A percentile compares a stretch with the other conserved stretches of the same genome.
Conservation (phyloP, 2,113 vertebrate genomes). For the Dryoscopus gambensis region DNA sequence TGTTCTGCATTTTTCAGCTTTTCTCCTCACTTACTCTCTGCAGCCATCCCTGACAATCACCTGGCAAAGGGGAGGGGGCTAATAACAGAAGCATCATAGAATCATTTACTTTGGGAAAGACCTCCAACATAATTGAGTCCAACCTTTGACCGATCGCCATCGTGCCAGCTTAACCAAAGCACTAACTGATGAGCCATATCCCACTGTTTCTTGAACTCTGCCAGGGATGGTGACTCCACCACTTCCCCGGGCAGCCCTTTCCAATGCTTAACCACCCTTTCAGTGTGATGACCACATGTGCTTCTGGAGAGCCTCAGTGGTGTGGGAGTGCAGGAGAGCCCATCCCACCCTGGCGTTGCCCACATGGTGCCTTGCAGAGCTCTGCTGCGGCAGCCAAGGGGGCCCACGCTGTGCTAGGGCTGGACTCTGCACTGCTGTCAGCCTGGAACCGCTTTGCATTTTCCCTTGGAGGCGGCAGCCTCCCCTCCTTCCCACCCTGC, state of each 20-base stretch:
- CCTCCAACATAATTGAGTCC: not conserved
- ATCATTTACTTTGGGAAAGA: not conserved
- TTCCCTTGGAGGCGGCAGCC: not conserved
- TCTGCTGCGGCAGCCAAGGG: not conserved
- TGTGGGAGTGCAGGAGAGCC: not conserved
- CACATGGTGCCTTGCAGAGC: not conserved
- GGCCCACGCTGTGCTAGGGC: not conserved
- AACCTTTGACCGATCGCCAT: not conserved
- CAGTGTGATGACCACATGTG: not conserved
- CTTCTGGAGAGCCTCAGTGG: accelerated
- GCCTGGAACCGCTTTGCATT: not conserved
- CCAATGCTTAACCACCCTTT: not conserved
- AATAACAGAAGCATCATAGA: not conserved
- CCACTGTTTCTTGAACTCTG: not conserved
- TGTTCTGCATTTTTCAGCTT: not conserved
- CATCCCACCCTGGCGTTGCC: accelerated
- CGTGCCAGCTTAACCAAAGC: not conserved
- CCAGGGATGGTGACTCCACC: not conserved
- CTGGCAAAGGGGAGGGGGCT: not conserved
- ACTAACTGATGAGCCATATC: not conserved
- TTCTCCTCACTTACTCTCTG: not conserved
- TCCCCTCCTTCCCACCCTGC: not conserved
- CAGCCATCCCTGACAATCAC: not conserved
- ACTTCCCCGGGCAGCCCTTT: not conserved
- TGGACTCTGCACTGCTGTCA: not conserved